phyloP scores from a whole-genome alignment of 2,113 vertebrate species.

The Manacus vitellinus region DNA sequence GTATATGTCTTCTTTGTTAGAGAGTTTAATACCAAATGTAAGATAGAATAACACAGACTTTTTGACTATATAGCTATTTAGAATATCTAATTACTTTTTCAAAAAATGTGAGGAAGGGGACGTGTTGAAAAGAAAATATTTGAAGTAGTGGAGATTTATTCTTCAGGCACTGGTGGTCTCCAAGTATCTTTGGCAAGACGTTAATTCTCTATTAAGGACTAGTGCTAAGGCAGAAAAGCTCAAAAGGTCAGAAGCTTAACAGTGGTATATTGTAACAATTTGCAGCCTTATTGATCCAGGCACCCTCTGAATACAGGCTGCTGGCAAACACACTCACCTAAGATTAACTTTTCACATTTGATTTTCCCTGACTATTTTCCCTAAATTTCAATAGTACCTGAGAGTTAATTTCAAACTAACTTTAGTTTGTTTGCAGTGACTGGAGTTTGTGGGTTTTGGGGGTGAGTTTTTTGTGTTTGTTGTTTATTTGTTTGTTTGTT shows the following conservation, averaged over 20 bases:
- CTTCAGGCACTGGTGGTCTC: neutral
- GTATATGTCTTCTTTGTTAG: neutral
- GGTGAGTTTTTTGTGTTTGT: neutral
- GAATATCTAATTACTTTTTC: neutral
- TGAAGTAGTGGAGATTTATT: neutral
- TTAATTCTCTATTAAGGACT: neutral
- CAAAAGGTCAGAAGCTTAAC: neutral
- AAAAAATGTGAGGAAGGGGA: neutral
- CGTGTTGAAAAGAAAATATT: neutral
- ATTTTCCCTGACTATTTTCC: neutral
- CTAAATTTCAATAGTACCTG: neutral
- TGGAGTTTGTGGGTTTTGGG: neutral
- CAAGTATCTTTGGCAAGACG: neutral
- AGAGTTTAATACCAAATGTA: neutral
- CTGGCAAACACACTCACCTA: neutral
- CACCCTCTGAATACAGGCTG: neutral
- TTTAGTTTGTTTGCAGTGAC: neutral
- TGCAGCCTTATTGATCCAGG: neutral
- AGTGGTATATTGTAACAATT: neutral
- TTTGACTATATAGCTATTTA: neutral
- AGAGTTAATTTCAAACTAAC: neutral
- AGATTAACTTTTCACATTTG: neutral
- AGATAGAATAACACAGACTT: neutral
- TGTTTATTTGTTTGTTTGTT: neutral
- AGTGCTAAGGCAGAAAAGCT: neutral